These are phyloP conservation scores for Bhutanitis thaidina DNA, from an alignment of 2,888 invertebrate genomes.

Conservation along the genomic window DNA sequence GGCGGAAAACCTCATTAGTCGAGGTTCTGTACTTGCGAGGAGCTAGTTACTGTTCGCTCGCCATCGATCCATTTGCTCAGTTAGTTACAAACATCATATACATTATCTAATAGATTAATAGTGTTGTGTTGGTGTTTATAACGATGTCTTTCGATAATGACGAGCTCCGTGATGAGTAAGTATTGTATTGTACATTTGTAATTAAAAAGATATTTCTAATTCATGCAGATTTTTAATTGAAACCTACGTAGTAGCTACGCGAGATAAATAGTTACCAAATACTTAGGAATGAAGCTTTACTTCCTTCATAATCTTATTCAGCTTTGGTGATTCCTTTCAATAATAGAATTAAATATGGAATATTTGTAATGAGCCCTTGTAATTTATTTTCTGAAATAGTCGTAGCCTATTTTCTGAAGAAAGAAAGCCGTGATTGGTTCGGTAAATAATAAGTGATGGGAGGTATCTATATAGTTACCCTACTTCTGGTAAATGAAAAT, in stretches of 20 bases:
- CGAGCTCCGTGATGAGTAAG: slow-evolving; percentile 86
- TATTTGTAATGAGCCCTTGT: too few species aligned
- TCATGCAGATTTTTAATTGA: too few species aligned
- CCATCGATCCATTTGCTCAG: slow-evolving; percentile 51
- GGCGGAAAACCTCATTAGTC: slow-evolving; percentile 45
- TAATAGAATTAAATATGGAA: too few species aligned
- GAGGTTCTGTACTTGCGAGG: slow-evolving; percentile 51
- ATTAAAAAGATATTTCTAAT: neutral
- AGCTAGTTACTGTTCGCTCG: slow-evolving; percentile 43
- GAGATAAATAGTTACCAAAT: too few species aligned
- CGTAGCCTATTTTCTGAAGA: too few species aligned
- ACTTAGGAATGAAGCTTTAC: too few species aligned
- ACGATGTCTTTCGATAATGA: slow-evolving; percentile 82
- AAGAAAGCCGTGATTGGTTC: neutral
- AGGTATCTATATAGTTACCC: slow-evolving; percentile 11
- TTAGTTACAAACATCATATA: slow-evolving; percentile 26
- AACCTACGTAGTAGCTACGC: too few species aligned
- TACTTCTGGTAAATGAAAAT: slow-evolving; percentile 27
- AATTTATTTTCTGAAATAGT: too few species aligned
- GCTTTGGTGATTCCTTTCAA: too few species aligned
- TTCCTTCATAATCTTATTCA: too few species aligned
- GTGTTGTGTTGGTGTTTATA: slow-evolving; percentile 45
- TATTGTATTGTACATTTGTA: slow-evolving; percentile 52
- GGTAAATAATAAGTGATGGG: slow-evolving; percentile 31
- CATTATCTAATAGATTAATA: slow-evolving; percentile 31